Evolutionary conservation across 2,888 invertebrate species (phyloP), one percentile per base, ranked within the genome.

Genomic region (Saturnia pavonia): DNA sequence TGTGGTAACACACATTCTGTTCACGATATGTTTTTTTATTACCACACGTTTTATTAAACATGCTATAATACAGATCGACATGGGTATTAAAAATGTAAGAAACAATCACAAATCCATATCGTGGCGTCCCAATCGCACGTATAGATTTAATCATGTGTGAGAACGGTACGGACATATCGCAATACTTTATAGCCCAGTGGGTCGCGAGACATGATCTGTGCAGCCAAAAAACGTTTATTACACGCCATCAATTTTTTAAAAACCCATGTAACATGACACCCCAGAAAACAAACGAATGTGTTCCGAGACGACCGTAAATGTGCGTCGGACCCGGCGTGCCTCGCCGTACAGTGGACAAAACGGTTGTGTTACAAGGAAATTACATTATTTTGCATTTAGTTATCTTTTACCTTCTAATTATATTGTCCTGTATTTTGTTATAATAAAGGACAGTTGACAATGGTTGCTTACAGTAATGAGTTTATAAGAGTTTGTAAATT

Each of bases 171-270:
- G 77, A 73, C 72, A 76, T 80, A 78, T 80, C 80, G 80, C 80
- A 78, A 81, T 81, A 81, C 79, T 84, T 87, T 82, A 85, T 82
- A 79, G 83, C 80, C 80, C 84, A 84, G 81, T 88, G 89, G 81
- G 78, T 80, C 78, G 74, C 77, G 74, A 83, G 82, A 84, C 84
- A 83, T 84, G 85, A 86, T 83, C 83, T 85, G 79, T 85, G 85
- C 85, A 87, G 87, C 82, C 90, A 88, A 90, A 90, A 85, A 88
- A 86, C 89, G 90, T 92, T 92, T 91, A 90, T 91, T 88, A 92
- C 90, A 83, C 78, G 80, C 90, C 88, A 90, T 92, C 91, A 91
- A 91, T 86, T 92, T 90, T n/a, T 90, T 87, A 82, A 88, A 87
- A 87, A 87, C 82, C 78, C 87, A 78, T 91, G 92, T 92, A 91